Percentiles rank a stretch among this genome's conserved stretches.
Conservation (phyloP, 2,113 vertebrate genomes). For the Osmerus mordax region DNA sequence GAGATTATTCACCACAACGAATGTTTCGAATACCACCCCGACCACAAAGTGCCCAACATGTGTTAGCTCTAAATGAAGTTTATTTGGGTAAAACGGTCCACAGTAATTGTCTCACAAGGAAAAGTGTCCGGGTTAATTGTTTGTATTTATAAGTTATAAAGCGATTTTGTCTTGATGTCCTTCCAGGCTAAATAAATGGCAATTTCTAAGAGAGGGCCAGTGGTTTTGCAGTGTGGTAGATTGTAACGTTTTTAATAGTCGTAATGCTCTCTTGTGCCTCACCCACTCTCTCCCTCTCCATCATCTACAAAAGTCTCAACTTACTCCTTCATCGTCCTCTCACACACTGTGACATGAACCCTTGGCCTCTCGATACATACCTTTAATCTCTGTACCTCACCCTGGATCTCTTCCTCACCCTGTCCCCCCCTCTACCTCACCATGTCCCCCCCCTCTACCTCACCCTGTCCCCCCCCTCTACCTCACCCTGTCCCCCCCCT, state of each 20-base stretch:
- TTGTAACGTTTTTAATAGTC: conserved; percentile 21
- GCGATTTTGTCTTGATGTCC: neutral
- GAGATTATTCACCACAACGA: neutral
- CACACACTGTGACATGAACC: neutral
- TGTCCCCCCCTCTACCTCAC: neutral
- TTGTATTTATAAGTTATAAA: conserved; percentile 14
- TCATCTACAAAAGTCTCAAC: neutral
- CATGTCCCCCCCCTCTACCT: neutral
- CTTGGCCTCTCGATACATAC: neutral
- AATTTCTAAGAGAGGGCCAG: neutral
- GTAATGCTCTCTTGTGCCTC: conserved; percentile 15
- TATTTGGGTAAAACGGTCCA: neutral
- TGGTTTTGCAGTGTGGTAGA: conserved; percentile 16
- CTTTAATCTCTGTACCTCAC: conserved; percentile 37
- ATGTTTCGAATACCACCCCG: neutral
- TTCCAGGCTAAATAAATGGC: conserved; percentile 14
- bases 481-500: neutral
- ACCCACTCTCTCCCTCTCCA: conserved; percentile 5
- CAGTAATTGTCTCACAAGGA: neutral
- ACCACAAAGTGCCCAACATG: neutral
- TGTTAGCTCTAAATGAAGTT: conserved; percentile 7
- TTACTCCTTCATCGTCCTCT: neutral
- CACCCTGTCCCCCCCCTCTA: too few species aligned
- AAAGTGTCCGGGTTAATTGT: conserved; percentile 12
- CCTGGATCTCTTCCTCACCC: conserved; percentile 38